Conservation (phyloP, 2,888 invertebrate species). For the Zhuqinia jingwanae region DNA sequence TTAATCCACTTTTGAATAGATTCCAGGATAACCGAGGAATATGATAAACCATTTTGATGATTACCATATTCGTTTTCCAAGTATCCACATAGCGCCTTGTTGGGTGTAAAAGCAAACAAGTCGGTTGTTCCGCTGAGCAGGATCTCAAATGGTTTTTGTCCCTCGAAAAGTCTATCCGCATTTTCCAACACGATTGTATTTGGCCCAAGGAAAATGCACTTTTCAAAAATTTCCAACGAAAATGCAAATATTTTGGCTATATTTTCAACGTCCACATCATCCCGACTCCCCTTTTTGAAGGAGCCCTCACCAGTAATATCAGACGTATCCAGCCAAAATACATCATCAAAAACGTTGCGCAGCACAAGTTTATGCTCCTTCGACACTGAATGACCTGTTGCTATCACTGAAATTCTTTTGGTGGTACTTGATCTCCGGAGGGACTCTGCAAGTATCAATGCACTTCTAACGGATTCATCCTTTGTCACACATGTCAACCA, state of each 20-base stretch:
- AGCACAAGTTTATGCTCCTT: not conserved
- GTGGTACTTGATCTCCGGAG: not conserved
- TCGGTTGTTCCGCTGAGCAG: no score
- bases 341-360: not conserved
- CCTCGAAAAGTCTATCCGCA: no score
- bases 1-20: no score
- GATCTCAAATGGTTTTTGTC: no score
- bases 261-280: not conserved
- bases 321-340: not conserved
- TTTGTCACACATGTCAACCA: not conserved
- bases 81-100: no score
- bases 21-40: no score
- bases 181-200: no score
- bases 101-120: no score
- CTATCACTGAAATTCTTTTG: not conserved
- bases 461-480: not conserved
- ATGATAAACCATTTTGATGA: no score
- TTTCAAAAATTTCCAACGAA: not conserved
- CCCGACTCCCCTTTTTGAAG: not conserved
- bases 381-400: not conserved
- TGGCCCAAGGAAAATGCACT: not conserved
- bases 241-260: constrained; percentile 1
- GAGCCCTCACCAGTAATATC: no score
- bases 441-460: not conserved
- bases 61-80: no score